Percentiles rank a stretch among this genome's conserved stretches.
Evolutionary conservation across 2,888 invertebrate species (phyloP).

Genomic region (Trichopria drosophilae): DNA sequence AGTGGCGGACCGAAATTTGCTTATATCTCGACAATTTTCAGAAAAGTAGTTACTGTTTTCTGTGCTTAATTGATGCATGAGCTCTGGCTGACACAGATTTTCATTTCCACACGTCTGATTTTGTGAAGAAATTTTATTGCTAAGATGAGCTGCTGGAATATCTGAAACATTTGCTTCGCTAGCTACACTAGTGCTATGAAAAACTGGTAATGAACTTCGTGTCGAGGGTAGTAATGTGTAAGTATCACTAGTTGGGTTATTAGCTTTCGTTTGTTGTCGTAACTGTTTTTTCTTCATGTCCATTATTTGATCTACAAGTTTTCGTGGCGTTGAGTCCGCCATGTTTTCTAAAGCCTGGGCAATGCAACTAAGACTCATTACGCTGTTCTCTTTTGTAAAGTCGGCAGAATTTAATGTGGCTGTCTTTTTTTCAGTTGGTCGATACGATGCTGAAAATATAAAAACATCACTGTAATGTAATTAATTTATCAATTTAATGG

Average conservation of each 20-base stretch:
- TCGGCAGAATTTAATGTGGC: no score
- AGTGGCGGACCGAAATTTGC: no score
- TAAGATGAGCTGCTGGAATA: slow-evolving; percentile 9
- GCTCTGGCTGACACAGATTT: no score
- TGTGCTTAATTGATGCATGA: no score
- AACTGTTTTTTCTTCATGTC: slow-evolving; percentile 43
- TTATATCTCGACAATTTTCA: no score
- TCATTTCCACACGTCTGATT: slow-evolving; percentile 38
- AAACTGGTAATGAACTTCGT: slow-evolving; percentile 39
- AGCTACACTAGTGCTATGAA: slow-evolving; percentile 22
- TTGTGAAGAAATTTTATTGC: slow-evolving; percentile 44
- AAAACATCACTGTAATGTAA: slow-evolving; percentile 9
- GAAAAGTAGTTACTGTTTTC: no score
- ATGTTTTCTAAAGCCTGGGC: slow-evolving; percentile 46
- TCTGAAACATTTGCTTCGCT: slow-evolving; percentile 31
- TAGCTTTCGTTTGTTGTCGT: slow-evolving; percentile 23
- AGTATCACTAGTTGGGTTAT: slow-evolving; percentile 32
- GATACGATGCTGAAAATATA: slow-evolving; percentile 10
- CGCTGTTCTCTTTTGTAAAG: slow-evolving; percentile 41
- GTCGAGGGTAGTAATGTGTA: slow-evolving; percentile 32
- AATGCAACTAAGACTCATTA: slow-evolving; percentile 52
- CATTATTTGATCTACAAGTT: slow-evolving; percentile 50
- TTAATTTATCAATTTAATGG: slow-evolving; percentile 1
- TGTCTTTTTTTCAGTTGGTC: slow-evolving; percentile 29
- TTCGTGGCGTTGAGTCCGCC: slow-evolving; percentile 43